Conservation (phyloP, 2,113 vertebrate species). For the Vicugna pacos region DNA sequence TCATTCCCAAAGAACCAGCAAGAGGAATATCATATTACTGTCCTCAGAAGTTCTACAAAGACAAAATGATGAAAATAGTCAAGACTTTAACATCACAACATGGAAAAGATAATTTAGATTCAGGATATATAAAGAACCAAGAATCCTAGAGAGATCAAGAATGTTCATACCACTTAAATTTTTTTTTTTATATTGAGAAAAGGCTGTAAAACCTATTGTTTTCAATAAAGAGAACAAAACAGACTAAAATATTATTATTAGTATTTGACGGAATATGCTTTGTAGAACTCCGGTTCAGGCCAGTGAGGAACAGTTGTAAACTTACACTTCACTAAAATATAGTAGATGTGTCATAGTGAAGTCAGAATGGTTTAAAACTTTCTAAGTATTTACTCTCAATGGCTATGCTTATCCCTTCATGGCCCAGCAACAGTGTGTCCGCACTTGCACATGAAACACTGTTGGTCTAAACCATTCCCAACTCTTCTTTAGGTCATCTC, state of each 20-base stretch:
- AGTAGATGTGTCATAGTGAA: background rate
- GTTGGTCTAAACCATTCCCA: background rate
- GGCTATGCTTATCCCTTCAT: background rate
- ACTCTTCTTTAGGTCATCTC: background rate
- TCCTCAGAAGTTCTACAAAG: slow-evolving; percentile 41
- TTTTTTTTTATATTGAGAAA: background rate
- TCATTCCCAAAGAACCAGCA: slow-evolving; percentile 20
- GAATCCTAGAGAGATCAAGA: background rate
- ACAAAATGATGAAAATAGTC: slow-evolving; percentile 45
- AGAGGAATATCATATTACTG: background rate
- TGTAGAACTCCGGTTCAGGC: background rate
- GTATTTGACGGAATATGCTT: background rate
- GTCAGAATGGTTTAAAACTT: background rate
- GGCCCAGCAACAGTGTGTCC: background rate
- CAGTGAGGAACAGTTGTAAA: background rate
- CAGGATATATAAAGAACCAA: background rate
- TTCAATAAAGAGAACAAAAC: slow-evolving; percentile 48
- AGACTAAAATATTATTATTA: background rate
- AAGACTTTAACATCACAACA: slow-evolving; percentile 26
- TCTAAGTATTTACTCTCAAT: background rate
- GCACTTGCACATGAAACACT: background rate
- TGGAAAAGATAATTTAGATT: slow-evolving; percentile 6
- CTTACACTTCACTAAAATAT: background rate
- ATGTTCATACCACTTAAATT: background rate
- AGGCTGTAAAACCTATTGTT: background rate